Evolutionary conservation across 2,113 vertebrate species (phyloP).

Genomic region (Chroicocephalus ridibundus): DNA sequence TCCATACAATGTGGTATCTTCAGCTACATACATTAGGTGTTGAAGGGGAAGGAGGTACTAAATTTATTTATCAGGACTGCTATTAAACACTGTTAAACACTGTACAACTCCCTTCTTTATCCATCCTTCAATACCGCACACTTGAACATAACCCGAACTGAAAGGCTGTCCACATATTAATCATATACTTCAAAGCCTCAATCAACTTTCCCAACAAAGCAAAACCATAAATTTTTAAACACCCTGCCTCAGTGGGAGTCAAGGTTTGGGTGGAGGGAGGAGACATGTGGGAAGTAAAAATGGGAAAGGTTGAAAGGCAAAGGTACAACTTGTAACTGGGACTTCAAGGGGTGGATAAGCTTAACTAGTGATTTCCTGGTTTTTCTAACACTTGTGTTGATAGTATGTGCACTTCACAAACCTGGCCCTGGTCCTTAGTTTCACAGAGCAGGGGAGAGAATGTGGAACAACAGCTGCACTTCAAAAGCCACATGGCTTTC

Average conservation of each 20-base stretch:
- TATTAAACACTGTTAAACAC: not conserved
- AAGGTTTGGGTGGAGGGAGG: not conserved
- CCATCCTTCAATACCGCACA: not conserved
- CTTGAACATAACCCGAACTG: not conserved
- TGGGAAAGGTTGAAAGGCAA: slow-evolving; percentile 14
- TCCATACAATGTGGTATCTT: not conserved
- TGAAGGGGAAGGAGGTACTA: not conserved
- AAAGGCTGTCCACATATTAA: not conserved
- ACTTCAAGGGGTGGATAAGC: slow-evolving; percentile 51
- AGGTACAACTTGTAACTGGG: slow-evolving; percentile 26
- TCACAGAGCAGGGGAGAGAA: slow-evolving; percentile 38
- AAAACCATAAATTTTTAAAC: slow-evolving; percentile 6
- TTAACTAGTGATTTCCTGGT: slow-evolving; percentile 44
- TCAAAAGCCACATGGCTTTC: slow-evolving; percentile 64
- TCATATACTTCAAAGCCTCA: slow-evolving; percentile 21
- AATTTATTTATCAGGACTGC: not conserved
- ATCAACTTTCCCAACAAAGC: slow-evolving; percentile 7
- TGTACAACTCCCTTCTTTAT: not conserved
- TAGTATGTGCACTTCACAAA: slow-evolving; percentile 46
- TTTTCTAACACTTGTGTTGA: slow-evolving; percentile 47
- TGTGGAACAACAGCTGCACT: slow-evolving; percentile 67
- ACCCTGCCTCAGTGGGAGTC: not conserved
- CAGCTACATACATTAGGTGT: not conserved
- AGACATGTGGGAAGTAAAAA: not conserved
- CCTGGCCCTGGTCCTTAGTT: slow-evolving; percentile 34